phyloP scores from a whole-genome alignment of 1,140 invertebrate genomes.

The Centruroides sculpturatus region DNA sequence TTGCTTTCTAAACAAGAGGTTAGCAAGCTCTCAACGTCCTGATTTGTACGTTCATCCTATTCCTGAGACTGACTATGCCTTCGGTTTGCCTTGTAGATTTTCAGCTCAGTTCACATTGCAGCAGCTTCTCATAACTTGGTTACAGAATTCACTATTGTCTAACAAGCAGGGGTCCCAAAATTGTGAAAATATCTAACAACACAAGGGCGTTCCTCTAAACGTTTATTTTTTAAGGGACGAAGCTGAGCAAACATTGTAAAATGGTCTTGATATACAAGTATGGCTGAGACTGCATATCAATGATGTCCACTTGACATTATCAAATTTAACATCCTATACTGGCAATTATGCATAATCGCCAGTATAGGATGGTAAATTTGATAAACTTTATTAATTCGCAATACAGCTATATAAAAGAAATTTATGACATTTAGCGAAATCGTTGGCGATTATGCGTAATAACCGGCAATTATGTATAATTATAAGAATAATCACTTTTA shows the following conservation, averaged over 20 bases:
- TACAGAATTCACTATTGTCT: slow-evolving; percentile 16
- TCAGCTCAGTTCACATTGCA: neutral
- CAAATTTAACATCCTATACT: too few species aligned
- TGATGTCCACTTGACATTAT: slow-evolving; percentile 12
- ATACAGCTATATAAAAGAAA: too few species aligned
- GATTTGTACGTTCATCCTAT: slow-evolving; percentile 2
- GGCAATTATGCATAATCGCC: too few species aligned
- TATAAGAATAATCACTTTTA: too few species aligned
- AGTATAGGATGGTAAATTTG: too few species aligned
- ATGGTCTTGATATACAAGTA: slow-evolving; percentile 34
- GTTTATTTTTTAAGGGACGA: slow-evolving; percentile 25
- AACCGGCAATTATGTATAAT: too few species aligned
- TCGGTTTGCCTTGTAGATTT: neutral
- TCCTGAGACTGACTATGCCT: slow-evolving; percentile 3
- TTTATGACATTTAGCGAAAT: too few species aligned
- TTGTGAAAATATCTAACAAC: slow-evolving; percentile 28
- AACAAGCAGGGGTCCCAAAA: slow-evolving; percentile 27
- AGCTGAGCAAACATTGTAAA: slow-evolving; percentile 32
- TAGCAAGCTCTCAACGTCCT: slow-evolving; percentile 5
- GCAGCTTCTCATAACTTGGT: neutral
- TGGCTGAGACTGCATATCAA: slow-evolving; percentile 16
- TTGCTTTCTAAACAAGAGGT: neutral
- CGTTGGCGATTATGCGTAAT: too few species aligned
- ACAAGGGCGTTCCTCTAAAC: slow-evolving; percentile 25
- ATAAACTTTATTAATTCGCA: too few species aligned